Percentiles rank a stretch among this genome's conserved stretches.
Evolutionary conservation across 2,113 vertebrate genomes (phyloP).

Genomic region (Podarcis cretensis): DNA sequence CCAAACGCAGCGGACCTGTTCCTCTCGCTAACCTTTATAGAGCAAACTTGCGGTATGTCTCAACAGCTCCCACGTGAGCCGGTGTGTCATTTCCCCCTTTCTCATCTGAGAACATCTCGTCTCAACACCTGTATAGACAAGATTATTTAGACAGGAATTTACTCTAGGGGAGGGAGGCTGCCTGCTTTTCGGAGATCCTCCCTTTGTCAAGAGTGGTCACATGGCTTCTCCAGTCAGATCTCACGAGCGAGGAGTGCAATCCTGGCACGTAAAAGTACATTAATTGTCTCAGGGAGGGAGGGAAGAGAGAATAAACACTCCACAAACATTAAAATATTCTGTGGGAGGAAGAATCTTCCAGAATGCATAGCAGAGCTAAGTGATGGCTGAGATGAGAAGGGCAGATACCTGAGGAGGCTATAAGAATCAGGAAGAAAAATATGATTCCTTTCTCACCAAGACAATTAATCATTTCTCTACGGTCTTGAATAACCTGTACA

Average conservation of each 20-base stretch:
- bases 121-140: slow-evolving; percentile 71
- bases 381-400: background rate
- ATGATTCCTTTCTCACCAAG: background rate
- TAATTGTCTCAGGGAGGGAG: background rate
- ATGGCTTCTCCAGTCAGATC: slow-evolving; percentile 31
- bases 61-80: slow-evolving; percentile 53
- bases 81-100: slow-evolving; percentile 41
- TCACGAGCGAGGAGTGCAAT: slow-evolving; percentile 46
- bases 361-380: slow-evolving; percentile 10
- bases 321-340: background rate
- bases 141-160: slow-evolving; percentile 59
- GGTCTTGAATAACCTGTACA: background rate
- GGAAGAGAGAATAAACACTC: slow-evolving; percentile 8
- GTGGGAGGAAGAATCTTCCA: slow-evolving; percentile 15
- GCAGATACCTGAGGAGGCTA: background rate
- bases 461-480: slow-evolving; percentile 12
- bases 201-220: slow-evolving; percentile 59
- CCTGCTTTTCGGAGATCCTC: slow-evolving; percentile 53
- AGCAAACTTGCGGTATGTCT: slow-evolving; percentile 34
- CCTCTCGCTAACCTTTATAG: slow-evolving; percentile 46
- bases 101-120: slow-evolving; percentile 40
- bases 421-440: slow-evolving; percentile 6
- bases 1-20: slow-evolving; percentile 35
- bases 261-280: slow-evolving; percentile 44
- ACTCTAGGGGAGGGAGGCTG: slow-evolving; percentile 21